Conservation (phyloP, 2,888 invertebrate genomes). For the Ptilodon capucinus region DNA sequence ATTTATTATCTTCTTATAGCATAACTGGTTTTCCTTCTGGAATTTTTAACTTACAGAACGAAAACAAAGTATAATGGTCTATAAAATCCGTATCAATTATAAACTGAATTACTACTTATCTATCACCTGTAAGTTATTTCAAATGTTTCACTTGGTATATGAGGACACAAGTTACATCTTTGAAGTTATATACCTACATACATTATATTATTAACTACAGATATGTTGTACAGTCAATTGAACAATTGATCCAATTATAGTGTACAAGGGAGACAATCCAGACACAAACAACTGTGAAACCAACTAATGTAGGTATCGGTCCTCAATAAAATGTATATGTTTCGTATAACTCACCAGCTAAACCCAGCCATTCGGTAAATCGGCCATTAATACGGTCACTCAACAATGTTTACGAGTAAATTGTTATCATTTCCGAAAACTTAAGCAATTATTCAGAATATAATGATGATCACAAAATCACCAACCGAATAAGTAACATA, state of each 20-base stretch:
- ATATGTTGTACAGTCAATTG: slow-evolving; percentile 51
- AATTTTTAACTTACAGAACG: too few species aligned
- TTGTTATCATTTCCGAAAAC: slow-evolving; percentile 35
- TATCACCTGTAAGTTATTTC: too few species aligned
- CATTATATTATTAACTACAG: too few species aligned
- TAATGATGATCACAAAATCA: slow-evolving; percentile 39
- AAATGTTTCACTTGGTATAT: neutral
- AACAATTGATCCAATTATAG: slow-evolving; percentile 60
- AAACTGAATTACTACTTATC: too few species aligned
- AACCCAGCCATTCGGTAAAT: slow-evolving; percentile 83
- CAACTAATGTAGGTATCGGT: slow-evolving; percentile 46
- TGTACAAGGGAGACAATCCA: slow-evolving; percentile 58
- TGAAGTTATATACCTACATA: slow-evolving; percentile 20
- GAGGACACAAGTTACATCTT: neutral
- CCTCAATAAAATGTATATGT: slow-evolving; percentile 41
- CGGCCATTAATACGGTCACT: slow-evolving; percentile 73
- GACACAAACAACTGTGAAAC: slow-evolving; percentile 56
- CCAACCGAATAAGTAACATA: slow-evolving; percentile 39
- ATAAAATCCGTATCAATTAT: too few species aligned
- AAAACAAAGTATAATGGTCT: too few species aligned
- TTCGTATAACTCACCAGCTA: slow-evolving; percentile 70
- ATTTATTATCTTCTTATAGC: too few species aligned
- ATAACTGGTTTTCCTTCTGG: too few species aligned
- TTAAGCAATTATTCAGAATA: slow-evolving; percentile 38
- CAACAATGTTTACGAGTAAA: slow-evolving; percentile 46